A percentile compares a stretch with the other conserved stretches of the same genome.
Evolutionary conservation across 2,888 invertebrate species (phyloP).

Genomic region (Lasiommata megera): DNA sequence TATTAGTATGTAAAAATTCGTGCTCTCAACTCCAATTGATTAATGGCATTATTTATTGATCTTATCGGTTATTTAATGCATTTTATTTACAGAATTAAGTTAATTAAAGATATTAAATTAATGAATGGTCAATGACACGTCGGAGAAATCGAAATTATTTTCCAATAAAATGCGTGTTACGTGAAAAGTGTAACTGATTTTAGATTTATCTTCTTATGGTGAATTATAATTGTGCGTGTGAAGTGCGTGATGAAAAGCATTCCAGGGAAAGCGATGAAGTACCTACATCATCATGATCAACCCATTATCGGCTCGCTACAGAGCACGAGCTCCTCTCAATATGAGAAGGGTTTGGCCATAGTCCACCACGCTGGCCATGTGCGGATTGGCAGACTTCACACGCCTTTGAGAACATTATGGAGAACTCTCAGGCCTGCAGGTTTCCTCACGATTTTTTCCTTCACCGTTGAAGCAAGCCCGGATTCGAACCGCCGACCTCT

Average conservation of each 20-base stretch:
- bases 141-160: slow-evolving; percentile 3
- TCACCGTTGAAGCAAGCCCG: too few species aligned
- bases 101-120: background rate
- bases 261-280: background rate
- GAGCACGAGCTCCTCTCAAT: too few species aligned
- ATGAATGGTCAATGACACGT: background rate
- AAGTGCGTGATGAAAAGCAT: background rate
- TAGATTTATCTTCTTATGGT: background rate
- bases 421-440: too few species aligned
- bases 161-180: background rate
- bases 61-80: background rate
- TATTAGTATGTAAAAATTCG: background rate
- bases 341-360: too few species aligned
- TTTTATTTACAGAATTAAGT: background rate
- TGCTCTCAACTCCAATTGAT: background rate
- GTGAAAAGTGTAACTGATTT: slow-evolving; percentile 1
- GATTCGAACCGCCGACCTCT: too few species aligned
- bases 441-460: too few species aligned
- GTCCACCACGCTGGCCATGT: too few species aligned
- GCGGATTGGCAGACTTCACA: too few species aligned
- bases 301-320: too few species aligned
- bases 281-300: too few species aligned
- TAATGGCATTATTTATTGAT: background rate
- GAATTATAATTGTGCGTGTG: background rate
- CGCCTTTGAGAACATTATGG: too few species aligned